These are phyloP conservation scores for Sebastes steindachneri DNA, from an alignment of 2,797 vertebrate genomes.

Conservation along the genomic window DNA sequence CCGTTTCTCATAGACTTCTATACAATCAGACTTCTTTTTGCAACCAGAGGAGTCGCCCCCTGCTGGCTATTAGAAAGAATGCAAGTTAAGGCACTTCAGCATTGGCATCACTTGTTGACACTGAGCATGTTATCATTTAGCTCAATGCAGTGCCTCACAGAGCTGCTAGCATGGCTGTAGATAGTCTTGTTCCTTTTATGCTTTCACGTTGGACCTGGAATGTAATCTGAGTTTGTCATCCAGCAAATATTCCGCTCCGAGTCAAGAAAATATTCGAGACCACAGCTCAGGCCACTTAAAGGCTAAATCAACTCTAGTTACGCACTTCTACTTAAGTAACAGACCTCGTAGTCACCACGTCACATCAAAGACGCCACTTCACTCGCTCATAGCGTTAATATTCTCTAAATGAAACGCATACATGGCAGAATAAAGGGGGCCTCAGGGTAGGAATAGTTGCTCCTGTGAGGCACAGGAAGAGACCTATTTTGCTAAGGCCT, in stretches of 20 bases:
- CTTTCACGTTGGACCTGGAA: neutral
- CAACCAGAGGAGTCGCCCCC: too few species aligned
- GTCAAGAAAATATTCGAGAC: conserved; percentile 1
- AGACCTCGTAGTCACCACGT: conserved; percentile 2
- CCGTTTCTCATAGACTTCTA: too few species aligned
- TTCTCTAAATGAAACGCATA: conserved; percentile 29
- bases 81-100: too few species aligned
- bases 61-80: too few species aligned
- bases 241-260: neutral
- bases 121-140: neutral
- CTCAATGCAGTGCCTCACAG: neutral
- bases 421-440: conserved; percentile 24
- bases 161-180: neutral
- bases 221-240: conserved; percentile 8
- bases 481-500: conserved; percentile 64
- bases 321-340: conserved; percentile 14
- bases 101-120: too few species aligned
- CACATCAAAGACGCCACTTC: conserved; percentile 38
- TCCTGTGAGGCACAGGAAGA: conserved; percentile 63
- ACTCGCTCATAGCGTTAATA: conserved; percentile 7
- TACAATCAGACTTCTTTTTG: too few species aligned
- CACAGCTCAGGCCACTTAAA: neutral
- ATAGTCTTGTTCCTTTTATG: neutral
- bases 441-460: conserved; percentile 36
- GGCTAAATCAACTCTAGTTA: neutral